These are phyloP conservation scores for Drosophila demipolita DNA, from an alignment of 2,888 invertebrate genomes.

Conservation along the genomic window DNA sequence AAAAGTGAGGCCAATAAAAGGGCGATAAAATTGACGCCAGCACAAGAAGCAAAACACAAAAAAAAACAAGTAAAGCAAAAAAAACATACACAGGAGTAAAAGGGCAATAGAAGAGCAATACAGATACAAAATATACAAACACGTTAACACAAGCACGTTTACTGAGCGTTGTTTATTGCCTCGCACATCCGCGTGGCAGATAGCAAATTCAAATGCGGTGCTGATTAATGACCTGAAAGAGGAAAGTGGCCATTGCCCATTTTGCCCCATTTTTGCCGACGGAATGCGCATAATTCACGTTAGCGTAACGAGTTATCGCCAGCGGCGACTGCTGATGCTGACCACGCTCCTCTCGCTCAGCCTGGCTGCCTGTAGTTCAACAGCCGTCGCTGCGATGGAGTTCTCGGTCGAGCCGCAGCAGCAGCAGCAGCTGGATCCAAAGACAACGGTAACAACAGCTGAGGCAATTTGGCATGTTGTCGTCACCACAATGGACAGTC, in stretches of 20 bases:
- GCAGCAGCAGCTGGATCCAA: neutral
- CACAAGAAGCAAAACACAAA: slow-evolving; percentile 13
- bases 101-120: slow-evolving; percentile 51
- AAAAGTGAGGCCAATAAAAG: slow-evolving; percentile 81
- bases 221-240: slow-evolving; percentile 71
- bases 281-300: slow-evolving; percentile 80
- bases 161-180: slow-evolving; percentile 48
- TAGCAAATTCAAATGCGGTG: slow-evolving; percentile 72
- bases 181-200: slow-evolving; percentile 56
- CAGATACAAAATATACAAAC: slow-evolving; percentile 5
- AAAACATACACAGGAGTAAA: slow-evolving; percentile 49
- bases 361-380: slow-evolving; percentile 35
- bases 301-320: slow-evolving; percentile 60
- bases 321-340: slow-evolving; percentile 36
- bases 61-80: slow-evolving; percentile 10
- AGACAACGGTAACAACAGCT: neutral
- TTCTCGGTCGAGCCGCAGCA: slow-evolving; percentile 65
- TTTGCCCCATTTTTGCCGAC: slow-evolving; percentile 57
- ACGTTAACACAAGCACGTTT: slow-evolving; percentile 13
- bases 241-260: slow-evolving; percentile 61
- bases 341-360: slow-evolving; percentile 40
- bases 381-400: slow-evolving; percentile 58
- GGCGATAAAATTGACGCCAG: slow-evolving; percentile 79
- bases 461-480: slow-evolving; percentile 51
- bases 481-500: slow-evolving; percentile 52